These are phyloP conservation scores for Biston betularia DNA, from an alignment of 2,888 invertebrate species.

Conservation along the genomic window DNA sequence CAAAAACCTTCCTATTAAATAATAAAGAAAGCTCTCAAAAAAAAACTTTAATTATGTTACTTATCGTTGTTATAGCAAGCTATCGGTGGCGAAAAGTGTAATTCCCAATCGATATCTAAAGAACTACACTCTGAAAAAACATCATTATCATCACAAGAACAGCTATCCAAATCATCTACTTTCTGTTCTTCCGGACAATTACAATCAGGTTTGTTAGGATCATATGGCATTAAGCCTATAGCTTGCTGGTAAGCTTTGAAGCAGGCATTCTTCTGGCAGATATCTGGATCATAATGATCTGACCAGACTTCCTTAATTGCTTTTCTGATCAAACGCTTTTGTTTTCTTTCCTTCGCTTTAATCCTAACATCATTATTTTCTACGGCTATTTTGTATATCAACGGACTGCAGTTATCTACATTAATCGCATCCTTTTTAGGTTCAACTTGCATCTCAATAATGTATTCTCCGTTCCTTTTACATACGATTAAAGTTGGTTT, in stretches of 20 bases:
- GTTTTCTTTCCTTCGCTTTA: constrained; percentile 53
- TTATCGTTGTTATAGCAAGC: constrained; percentile 30
- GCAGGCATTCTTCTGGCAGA: constrained; percentile 64
- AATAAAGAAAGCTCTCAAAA: background rate
- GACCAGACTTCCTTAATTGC: constrained; percentile 58
- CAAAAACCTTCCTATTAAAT: background rate
- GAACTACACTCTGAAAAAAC: constrained; percentile 65
- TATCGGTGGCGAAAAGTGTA: constrained; percentile 73
- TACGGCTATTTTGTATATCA: constrained; percentile 67
- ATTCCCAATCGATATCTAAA: constrained; percentile 74
- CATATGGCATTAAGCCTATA: constrained; percentile 53
- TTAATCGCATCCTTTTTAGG: constrained; percentile 48
- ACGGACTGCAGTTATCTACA: constrained; percentile 56
- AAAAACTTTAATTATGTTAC: constrained; percentile 1
- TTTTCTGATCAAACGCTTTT: constrained; percentile 53
- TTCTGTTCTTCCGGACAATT: constrained; percentile 45
- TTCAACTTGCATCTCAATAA: constrained; percentile 67
- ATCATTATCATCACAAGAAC: constrained; percentile 58
- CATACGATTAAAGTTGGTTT: constrained; percentile 70
- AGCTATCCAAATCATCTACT: constrained; percentile 46
- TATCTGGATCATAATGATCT: constrained; percentile 64
- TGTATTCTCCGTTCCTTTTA: constrained; percentile 70
- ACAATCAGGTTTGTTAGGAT: constrained; percentile 54
- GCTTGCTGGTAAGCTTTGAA: constrained; percentile 64
- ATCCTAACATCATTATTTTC: constrained; percentile 61